Conservation (phyloP, 2,113 vertebrate species). For the Gymnogyps californianus region DNA sequence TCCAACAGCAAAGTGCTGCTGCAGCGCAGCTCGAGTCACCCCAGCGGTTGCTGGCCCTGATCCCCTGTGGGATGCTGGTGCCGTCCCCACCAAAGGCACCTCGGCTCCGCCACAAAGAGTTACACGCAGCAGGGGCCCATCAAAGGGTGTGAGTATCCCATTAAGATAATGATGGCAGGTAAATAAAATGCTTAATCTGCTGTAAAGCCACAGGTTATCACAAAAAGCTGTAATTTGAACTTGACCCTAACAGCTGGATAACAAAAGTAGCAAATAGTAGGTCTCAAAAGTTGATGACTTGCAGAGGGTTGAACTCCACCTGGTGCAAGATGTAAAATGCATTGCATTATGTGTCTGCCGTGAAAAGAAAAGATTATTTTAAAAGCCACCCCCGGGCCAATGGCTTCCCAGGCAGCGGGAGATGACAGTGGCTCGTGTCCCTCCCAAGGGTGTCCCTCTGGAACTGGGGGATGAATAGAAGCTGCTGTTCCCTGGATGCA, state of each 20-base stretch:
- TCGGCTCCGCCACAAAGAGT: rapidly evolving
- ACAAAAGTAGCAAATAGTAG: background rate
- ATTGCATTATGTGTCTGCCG: rapidly evolving
- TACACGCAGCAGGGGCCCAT: rapidly evolving
- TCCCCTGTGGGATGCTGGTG: rapidly evolving
- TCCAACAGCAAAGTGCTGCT: background rate
- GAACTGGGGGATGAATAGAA: background rate
- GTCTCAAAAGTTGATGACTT: background rate
- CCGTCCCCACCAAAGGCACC: rapidly evolving
- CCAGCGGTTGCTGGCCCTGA: rapidly evolving
- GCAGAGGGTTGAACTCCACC: background rate
- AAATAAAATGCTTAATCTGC: background rate
- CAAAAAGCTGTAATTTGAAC: background rate
- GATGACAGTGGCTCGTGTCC: rapidly evolving
- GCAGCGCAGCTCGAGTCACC: background rate
- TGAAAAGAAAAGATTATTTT: background rate
- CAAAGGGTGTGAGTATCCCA: background rate
- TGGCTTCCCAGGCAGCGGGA: background rate
- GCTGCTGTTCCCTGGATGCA: background rate
- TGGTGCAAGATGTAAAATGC: rapidly evolving
- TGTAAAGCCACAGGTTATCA: background rate
- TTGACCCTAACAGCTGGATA: background rate
- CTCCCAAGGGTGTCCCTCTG: background rate
- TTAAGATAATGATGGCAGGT: no score
- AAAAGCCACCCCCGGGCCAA: rapidly evolving